These are phyloP conservation scores for Rhea americana DNA, from an alignment of 2,113 vertebrate genomes.

Conservation along the genomic window DNA sequence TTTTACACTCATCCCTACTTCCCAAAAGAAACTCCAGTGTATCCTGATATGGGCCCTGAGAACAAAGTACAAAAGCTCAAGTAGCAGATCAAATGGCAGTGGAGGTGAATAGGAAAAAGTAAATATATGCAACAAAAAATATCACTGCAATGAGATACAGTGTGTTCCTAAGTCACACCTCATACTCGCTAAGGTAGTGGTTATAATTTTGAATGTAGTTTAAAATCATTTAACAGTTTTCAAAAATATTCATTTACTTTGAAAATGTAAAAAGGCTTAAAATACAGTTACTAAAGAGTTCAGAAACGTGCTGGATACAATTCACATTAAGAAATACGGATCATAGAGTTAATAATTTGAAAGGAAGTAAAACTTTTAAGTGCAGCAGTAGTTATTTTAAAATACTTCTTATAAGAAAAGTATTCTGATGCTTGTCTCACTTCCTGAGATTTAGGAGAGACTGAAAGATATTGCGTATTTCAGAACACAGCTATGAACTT, in stretches of 20 bases:
- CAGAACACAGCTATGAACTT: neutral
- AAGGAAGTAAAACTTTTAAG: neutral
- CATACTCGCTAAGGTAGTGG: neutral
- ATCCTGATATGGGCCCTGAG: slow-evolving; percentile 92
- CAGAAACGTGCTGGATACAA: neutral
- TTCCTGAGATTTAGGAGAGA: neutral
- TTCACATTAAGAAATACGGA: neutral
- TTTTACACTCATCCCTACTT: slow-evolving; percentile 93
- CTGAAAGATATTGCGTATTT: neutral
- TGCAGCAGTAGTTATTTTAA: neutral
- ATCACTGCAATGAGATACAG: neutral
- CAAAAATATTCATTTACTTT: neutral
- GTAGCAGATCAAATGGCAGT: neutral
- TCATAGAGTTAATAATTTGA: neutral
- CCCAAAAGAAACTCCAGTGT: slow-evolving; percentile 92
- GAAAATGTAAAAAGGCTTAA: neutral
- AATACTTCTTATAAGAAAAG: neutral
- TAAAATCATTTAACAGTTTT: neutral
- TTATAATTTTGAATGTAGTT: neutral
- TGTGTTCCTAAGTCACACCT: neutral
- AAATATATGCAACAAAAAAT: neutral
- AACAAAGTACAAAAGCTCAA: neutral
- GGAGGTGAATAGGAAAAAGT: neutral
- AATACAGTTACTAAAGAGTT: neutral
- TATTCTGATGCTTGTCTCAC: neutral